Evolutionary conservation across 2,888 invertebrate genomes (phyloP).

Genomic region (Agrochola macilenta): DNA sequence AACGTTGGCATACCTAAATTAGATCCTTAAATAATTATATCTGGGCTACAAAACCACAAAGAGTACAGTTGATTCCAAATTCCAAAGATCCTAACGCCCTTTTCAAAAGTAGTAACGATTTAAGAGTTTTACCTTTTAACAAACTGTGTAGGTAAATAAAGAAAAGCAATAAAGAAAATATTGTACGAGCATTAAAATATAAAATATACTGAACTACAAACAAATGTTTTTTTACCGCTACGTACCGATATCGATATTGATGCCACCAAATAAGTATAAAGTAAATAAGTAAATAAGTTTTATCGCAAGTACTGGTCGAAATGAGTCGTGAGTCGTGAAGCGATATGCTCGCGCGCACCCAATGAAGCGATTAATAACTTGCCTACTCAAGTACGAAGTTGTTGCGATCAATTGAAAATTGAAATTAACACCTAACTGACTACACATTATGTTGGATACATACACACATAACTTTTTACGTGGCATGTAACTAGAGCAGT

Average conservation of each 20-base stretch:
- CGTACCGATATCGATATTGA: background rate
- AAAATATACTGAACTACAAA: constrained; percentile 17
- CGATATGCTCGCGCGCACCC: constrained; percentile 62
- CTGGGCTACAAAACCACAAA: background rate
- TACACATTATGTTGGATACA: constrained; percentile 32
- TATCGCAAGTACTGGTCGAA: constrained; percentile 46
- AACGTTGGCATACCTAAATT: background rate
- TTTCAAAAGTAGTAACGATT: background rate
- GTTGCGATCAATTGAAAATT: constrained; percentile 60
- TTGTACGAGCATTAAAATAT: background rate
- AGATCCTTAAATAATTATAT: background rate
- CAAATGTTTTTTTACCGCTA: background rate
- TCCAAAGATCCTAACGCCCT: no score
- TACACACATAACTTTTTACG: constrained; percentile 23
- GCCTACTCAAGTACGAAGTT: constrained; percentile 57
- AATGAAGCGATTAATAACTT: constrained; percentile 69
- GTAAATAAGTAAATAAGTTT: constrained; percentile 50
- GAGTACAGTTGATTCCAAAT: background rate
- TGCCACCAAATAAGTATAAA: no score
- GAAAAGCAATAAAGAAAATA: constrained; percentile 2
- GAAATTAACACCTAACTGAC: constrained; percentile 61
- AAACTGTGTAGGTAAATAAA: no score
- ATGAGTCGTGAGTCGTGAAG: constrained; percentile 34
- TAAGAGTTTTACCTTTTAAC: background rate
- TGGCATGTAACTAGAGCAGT: background rate